phyloP scores from a whole-genome alignment of 1,140 invertebrate genomes.

The Drosophila tristis region DNA sequence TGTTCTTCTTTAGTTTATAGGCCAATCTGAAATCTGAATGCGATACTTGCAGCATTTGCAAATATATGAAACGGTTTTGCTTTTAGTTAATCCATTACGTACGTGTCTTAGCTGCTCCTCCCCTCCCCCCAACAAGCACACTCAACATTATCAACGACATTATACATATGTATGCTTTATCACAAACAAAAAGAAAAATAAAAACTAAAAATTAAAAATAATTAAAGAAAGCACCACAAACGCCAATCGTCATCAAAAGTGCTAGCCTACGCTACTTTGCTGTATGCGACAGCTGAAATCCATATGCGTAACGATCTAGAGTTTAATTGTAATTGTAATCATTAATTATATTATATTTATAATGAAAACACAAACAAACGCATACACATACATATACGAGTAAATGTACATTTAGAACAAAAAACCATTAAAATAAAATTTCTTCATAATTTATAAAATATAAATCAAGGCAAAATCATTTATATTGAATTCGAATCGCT shows the following conservation, averaged over 20 bases:
- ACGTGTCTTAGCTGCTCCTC: slow-evolving; percentile 68
- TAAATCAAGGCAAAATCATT: slow-evolving; percentile 25
- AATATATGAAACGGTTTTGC: slow-evolving; percentile 41
- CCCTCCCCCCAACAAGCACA: slow-evolving; percentile 6
- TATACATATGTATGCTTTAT: slow-evolving; percentile 58
- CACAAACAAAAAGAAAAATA: slow-evolving; percentile 34
- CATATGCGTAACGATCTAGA: slow-evolving; percentile 70
- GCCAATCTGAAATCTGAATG: slow-evolving; percentile 31
- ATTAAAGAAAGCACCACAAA: slow-evolving; percentile 24
- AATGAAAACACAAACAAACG: slow-evolving; percentile 34
- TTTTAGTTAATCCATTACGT: slow-evolving; percentile 72
- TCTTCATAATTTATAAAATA: slow-evolving; percentile 71
- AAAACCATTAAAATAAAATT: slow-evolving; percentile 63
- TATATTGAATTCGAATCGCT: background rate
- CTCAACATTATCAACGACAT: slow-evolving; percentile 72
- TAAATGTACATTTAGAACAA: slow-evolving; percentile 76
- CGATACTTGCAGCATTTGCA: slow-evolving; percentile 45
- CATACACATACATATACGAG: slow-evolving; percentile 47
- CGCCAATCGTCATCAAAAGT: slow-evolving; percentile 48
- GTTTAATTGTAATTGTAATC: slow-evolving; percentile 75
- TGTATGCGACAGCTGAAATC: slow-evolving; percentile 60
- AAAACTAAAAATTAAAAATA: slow-evolving; percentile 18
- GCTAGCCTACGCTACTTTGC: slow-evolving; percentile 51
- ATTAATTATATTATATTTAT: slow-evolving; percentile 66
- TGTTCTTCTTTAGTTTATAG: slow-evolving; percentile 56